These are phyloP conservation scores for Holacanthella duospinosa DNA, from an alignment of 2,888 invertebrate species.

Conservation along the genomic window DNA sequence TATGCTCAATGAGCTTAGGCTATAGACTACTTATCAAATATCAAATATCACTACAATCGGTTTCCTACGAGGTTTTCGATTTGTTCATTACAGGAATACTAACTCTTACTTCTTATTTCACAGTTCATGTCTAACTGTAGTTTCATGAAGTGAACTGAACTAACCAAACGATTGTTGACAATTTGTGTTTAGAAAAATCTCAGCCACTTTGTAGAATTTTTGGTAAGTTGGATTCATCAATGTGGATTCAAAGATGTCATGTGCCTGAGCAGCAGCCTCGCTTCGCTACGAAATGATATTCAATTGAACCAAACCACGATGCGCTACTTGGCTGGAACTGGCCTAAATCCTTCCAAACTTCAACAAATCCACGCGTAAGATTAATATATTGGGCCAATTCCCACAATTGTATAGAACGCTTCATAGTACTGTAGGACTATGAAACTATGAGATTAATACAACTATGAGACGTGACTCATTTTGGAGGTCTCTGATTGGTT, in stretches of 20 bases:
- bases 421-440: too few species aligned
- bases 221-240: not conserved
- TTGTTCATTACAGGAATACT: too few species aligned
- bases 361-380: not conserved
- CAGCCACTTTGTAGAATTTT: not conserved
- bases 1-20: too few species aligned
- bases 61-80: too few species aligned
- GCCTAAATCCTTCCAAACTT: not conserved
- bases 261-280: not conserved
- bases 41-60: too few species aligned
- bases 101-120: not conserved
- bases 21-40: not conserved
- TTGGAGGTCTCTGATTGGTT: too few species aligned
- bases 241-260: not conserved
- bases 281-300: not conserved
- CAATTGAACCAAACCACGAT: not conserved
- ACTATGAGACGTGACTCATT: too few species aligned
- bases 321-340: not conserved
- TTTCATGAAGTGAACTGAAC: too few species aligned
- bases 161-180: too few species aligned
- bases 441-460: too few species aligned
- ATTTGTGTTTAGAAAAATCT: not conserved
- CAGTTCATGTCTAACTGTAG: too few species aligned
- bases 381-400: not conserved
- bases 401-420: too few species aligned